phyloP scores from a whole-genome alignment of 2,888 invertebrate genomes.

The Drosophila mimica region DNA sequence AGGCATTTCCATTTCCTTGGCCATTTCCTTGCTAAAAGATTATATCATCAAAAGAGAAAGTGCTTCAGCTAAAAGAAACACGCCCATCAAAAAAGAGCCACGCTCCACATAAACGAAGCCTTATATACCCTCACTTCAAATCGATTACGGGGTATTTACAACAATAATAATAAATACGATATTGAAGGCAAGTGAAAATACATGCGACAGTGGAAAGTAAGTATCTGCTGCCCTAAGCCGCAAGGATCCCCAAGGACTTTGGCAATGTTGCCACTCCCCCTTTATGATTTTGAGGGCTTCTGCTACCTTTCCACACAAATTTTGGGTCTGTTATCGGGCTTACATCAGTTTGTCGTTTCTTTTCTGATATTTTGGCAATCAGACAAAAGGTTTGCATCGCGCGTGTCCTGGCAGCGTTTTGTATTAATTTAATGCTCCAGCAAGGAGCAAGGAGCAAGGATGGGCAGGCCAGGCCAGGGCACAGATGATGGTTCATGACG shows the following conservation, averaged over 20 bases:
- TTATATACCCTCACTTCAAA: neutral
- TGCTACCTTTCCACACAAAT: conserved; percentile 53
- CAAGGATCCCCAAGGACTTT: conserved; percentile 64
- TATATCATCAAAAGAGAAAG: neutral
- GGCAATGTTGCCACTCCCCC: conserved; percentile 50
- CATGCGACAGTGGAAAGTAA: conserved; percentile 22
- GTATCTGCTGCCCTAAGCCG: conserved; percentile 49
- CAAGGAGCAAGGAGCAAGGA: conserved; percentile 23
- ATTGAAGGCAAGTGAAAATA: conserved; percentile 68
- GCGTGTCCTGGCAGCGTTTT: conserved; percentile 80
- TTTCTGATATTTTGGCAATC: conserved; percentile 67
- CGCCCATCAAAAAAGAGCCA: neutral
- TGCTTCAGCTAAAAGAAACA: neutral
- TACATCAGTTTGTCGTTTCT: conserved; percentile 64
- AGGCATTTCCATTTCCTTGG: accelerated
- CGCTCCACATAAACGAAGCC: neutral
- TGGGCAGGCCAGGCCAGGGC: conserved; percentile 16
- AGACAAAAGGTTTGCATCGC: conserved; percentile 58
- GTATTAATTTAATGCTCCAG: conserved; percentile 77
- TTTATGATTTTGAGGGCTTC: conserved; percentile 14
- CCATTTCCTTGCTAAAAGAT: neutral
- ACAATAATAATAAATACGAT: conserved; percentile 64
- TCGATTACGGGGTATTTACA: conserved; percentile 21
- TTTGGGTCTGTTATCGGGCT: conserved; percentile 49
- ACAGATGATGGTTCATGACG: conserved; percentile 49